These are phyloP conservation scores for Ceratitis capitata DNA, from an alignment of 1,140 invertebrate species.

Conservation along the genomic window DNA sequence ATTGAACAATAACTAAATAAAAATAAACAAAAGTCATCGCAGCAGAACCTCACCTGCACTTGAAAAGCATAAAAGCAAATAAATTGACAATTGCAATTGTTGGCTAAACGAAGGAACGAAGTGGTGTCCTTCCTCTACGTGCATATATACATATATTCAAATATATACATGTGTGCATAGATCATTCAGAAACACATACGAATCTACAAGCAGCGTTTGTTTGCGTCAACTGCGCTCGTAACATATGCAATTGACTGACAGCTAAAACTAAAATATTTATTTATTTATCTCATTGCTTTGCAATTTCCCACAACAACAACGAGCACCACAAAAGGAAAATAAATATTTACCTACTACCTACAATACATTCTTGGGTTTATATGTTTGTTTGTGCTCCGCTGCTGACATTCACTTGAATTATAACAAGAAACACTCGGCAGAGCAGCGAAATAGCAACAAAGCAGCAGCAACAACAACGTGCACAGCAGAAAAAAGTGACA, in stretches of 20 bases:
- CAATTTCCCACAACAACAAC: neutral
- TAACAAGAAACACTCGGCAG: too few relatives aligned
- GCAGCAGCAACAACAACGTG: neutral
- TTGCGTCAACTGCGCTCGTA: neutral
- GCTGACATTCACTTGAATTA: neutral
- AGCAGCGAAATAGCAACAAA: too few relatives aligned
- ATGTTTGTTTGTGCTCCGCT: neutral
- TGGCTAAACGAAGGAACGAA: neutral
- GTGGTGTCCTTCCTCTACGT: neutral
- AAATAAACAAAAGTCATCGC: neutral
- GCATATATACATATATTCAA: neutral
- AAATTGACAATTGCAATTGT: neutral
- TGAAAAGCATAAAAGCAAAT: neutral
- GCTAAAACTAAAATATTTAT: slow-evolving; percentile 11
- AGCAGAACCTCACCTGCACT: neutral
- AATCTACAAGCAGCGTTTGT: too few relatives aligned
- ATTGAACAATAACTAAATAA: neutral
- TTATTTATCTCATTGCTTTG: neutral
- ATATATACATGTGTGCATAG: neutral
- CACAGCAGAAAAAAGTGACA: too few relatives aligned
- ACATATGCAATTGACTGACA: slow-evolving; percentile 17
- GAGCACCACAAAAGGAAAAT: too few relatives aligned
- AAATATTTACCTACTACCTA: neutral
- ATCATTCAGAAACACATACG: too few relatives aligned
- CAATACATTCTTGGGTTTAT: neutral